phyloP scores from a whole-genome alignment of 1,140 invertebrate species.

The Drosophila parvula region DNA sequence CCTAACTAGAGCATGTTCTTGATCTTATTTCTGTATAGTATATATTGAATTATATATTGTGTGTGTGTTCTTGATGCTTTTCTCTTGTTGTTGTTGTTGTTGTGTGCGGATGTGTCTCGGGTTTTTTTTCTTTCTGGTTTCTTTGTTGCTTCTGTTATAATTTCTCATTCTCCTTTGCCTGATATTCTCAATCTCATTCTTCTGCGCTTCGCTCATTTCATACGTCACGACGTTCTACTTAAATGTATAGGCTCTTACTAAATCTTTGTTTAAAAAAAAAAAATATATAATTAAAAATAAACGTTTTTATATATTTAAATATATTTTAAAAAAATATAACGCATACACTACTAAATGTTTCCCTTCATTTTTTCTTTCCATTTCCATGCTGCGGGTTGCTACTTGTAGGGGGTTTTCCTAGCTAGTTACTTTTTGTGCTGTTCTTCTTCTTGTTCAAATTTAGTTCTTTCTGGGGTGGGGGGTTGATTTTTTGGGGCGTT shows the following conservation, averaged over 20 bases:
- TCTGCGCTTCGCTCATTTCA: slow-evolving; percentile 9
- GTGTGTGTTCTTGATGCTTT: slow-evolving; percentile 21
- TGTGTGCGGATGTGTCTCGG: neutral
- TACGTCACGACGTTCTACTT: slow-evolving; percentile 34
- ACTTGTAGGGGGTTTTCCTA: slow-evolving; percentile 13
- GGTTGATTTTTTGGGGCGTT: neutral
- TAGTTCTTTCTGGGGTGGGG: neutral
- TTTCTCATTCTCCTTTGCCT: slow-evolving; percentile 10
- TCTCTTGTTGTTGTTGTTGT: slow-evolving; percentile 1
- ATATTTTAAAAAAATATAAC: slow-evolving; percentile 57
- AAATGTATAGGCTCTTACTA: slow-evolving; percentile 62
- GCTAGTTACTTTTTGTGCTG: slow-evolving; percentile 14
- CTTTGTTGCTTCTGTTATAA: slow-evolving; percentile 6
- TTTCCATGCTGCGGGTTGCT: slow-evolving; percentile 13
- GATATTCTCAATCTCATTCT: slow-evolving; percentile 31
- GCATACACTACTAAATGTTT: slow-evolving; percentile 47
- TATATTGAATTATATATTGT: neutral
- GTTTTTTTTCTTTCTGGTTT: neutral
- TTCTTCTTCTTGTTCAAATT: slow-evolving; percentile 9
- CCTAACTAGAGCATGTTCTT: slow-evolving; percentile 3
- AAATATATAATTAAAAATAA: slow-evolving; percentile 58
- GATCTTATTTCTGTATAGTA: neutral
- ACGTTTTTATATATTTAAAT: slow-evolving; percentile 45
- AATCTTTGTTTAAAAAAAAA: slow-evolving; percentile 53
- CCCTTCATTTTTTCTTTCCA: slow-evolving; percentile 25